Evolutionary conservation across 2,113 vertebrate genomes (phyloP).

Genomic region (Lampris incognitus): DNA sequence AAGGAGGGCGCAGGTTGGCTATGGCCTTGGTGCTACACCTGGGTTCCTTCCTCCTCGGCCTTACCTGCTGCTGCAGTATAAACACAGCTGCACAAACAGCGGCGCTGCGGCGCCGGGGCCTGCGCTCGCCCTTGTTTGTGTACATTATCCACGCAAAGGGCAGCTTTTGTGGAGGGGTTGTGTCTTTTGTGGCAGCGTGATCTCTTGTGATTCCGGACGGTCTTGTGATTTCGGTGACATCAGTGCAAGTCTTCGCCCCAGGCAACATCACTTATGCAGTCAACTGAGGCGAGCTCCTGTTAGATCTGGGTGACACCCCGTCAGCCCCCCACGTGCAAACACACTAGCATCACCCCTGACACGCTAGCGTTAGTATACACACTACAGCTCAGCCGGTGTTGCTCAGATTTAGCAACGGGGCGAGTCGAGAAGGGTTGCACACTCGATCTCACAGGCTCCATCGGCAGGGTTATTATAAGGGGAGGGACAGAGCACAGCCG

Average conservation of each 20-base stretch:
- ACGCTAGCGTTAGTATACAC: not conserved
- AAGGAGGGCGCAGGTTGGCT: constrained; percentile 49
- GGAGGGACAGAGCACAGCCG: not conserved
- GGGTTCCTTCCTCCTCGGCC: constrained; percentile 13
- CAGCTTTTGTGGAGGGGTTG: constrained; percentile 47
- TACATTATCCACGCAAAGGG: constrained; percentile 39
- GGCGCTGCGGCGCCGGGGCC: constrained; percentile 10
- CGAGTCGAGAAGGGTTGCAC: constrained; percentile 1
- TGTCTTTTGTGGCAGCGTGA: not conserved
- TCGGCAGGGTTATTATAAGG: not conserved
- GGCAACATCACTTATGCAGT: constrained; percentile 7
- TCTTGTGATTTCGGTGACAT: not conserved
- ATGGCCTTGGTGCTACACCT: not conserved
- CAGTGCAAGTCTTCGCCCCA: not conserved
- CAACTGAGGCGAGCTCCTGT: constrained; percentile 11
- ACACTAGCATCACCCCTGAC: not conserved
- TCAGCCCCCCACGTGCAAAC: not conserved
- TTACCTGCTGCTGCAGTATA: constrained; percentile 53
- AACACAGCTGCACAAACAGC: constrained; percentile 79
- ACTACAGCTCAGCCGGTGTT: not conserved
- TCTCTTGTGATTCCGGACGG: constrained; percentile 23
- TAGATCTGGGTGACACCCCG: constrained; percentile 14
- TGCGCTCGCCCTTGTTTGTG: constrained; percentile 34
- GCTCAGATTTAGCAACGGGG: constrained; percentile 19
- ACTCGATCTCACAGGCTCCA: constrained; percentile 1